Evolutionary conservation across 2,888 invertebrate genomes (phyloP), one percentile per base, ranked within the genome.

Genomic region (Pilophorus perplexus): DNA sequence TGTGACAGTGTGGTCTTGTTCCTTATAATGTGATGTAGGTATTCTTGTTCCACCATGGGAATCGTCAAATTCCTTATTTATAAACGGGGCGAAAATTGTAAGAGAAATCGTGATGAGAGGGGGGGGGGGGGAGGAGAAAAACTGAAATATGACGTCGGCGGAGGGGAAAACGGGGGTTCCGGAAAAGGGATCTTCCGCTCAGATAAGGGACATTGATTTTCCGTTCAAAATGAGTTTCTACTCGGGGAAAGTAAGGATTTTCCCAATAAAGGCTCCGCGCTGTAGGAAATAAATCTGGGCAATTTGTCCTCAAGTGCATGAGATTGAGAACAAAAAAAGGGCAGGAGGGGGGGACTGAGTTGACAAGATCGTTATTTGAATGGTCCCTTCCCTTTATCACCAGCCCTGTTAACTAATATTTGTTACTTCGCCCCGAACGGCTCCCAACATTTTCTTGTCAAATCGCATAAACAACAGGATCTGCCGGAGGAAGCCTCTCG

Each of bases 301-400:
- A 59, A 59, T 59, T 59, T 42, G 59, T 59, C 44, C 25, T 42
- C 40, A 25, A 40, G 38, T 27, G 38, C 55, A 22, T 38, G 28
- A 37, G 55, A 59, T 59, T 59, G 59, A 59, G 59, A 42, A 59
- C 23, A 38, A n/a, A n/a, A n/a, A n/a, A n/a, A 22, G 44, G 40
- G 44, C 59, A 59, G n/a, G n/a, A n/a, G n/a, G n/a, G n/a, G 40
- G 42, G 59, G 40, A 59, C 59, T 42, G 44, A 59, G 59, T 59
- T 59, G 59, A 59, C 59, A 40, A 40, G 27, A 59, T 59, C 59
- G 59, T 59, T 59, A 59, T 59, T 59, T 42, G 59, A 59, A 40
- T 40, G 59, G 59, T 16, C 44, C 42, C 25, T 18, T 23, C 59
- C 18, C 59, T 59, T 59, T 59, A 59, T 59, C 59, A 59, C 59